Evolutionary conservation across 2,113 vertebrate genomes (phyloP).

Genomic region (Eretmodus cyanostictus): DNA sequence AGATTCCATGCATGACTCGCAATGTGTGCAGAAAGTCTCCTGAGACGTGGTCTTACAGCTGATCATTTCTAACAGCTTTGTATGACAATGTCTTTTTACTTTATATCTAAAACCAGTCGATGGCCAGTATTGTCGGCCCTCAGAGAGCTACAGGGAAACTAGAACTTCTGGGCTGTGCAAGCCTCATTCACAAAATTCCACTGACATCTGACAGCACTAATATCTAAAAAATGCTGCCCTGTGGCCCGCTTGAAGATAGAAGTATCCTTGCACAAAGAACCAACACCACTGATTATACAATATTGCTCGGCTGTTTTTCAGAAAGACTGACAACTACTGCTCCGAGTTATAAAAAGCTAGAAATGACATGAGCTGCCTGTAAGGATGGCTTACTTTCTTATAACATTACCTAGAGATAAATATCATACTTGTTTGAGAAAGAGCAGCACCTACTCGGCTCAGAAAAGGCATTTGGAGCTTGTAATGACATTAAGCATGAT

Average conservation of each 20-base stretch:
- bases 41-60: not conserved
- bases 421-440: not conserved
- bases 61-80: not conserved
- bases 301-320: not conserved
- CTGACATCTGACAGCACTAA: not conserved
- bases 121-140: not conserved
- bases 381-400: not conserved
- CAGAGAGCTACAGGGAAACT: not conserved
- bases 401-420: not conserved
- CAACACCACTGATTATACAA: not conserved
- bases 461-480: not conserved
- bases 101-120: not conserved
- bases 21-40: not conserved
- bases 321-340: not conserved
- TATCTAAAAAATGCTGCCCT: not conserved
- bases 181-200: not conserved
- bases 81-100: not conserved
- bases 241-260: not conserved
- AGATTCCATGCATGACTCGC: not conserved
- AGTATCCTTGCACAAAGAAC: not conserved
- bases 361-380: not conserved
- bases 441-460: not conserved
- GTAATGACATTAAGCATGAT: not conserved
- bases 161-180: not conserved
- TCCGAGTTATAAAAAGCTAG: not conserved